Base-by-base conservation (phyloP, 1,140 invertebrate species). In the Pseudomyrmex concolor region DNA sequence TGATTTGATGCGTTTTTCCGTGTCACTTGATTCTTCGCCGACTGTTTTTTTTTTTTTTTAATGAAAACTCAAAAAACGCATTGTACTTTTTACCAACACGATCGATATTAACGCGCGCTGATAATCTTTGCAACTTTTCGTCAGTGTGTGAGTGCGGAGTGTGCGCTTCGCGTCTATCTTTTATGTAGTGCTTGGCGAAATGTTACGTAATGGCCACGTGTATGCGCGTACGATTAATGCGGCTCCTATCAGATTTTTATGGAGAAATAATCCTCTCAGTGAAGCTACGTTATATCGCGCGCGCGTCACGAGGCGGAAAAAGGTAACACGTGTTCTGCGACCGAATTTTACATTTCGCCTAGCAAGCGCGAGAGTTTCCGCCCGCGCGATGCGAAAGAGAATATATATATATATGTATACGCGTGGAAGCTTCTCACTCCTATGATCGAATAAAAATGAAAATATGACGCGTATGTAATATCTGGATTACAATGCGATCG, bases 171-270 rank as follows among this genome's bases (percentile, higher is more conserved):
- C 48, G 43, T n/a, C n/a, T 67, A 68, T 73, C 60, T 85, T 74
- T 62, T 50, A 34, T 34, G 34, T 51, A 43, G 17, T 54, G n/a
- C 19, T 19, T n/a, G 19, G 3, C 60, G 71, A 73, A 34, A 68
- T 59, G 78, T 89, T 89, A 80, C 57, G 85, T 86, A 90, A 90
- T 86, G 60, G 22, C 55, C 57, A 57, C 22, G 60, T 19, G 62
- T 77, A 57, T 17, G 19, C 19, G 57, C 55, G 45, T 59, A 72
- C 84, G 83, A 89, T 85, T 89, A 87, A 84, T 80, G 70, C 82
- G 59, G 81, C 60, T 63, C 71, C 84, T 89, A 90, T 90, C 84
- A 86, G 73, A 89, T 90, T 90, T 89, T 90, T 85, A 90, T 83
- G 86, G 73, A 63, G 80, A 81, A 88, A 84, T 89, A 89, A 89